Conservation (phyloP, 1,140 invertebrate genomes). For the Grapholita molesta region DNA sequence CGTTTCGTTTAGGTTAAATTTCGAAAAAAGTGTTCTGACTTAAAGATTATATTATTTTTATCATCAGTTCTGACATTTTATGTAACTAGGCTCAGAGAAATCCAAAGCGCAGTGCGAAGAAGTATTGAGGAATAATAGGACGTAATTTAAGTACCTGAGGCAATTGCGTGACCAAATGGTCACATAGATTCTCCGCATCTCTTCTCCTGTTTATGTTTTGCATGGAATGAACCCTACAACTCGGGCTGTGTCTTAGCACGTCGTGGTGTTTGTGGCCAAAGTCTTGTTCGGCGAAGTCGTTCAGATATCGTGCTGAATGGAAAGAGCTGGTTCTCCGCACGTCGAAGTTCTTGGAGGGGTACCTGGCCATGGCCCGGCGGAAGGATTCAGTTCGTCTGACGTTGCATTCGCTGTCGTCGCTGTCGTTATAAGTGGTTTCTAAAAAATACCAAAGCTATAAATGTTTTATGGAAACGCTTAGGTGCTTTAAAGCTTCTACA, state of each 20-base stretch:
- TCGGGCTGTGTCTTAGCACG: conserved; percentile 35
- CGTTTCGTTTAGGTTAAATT: too few species aligned
- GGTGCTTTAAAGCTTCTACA: too few species aligned
- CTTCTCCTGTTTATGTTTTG: conserved; percentile 62
- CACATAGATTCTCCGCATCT: conserved; percentile 59
- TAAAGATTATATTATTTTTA: too few species aligned
- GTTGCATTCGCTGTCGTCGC: conserved; percentile 70
- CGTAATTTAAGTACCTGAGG: conserved; percentile 57
- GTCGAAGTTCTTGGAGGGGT: conserved; percentile 57
- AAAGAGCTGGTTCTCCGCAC: conserved; percentile 63
- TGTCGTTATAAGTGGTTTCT: conserved; percentile 70
- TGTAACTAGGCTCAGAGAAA: too few species aligned
- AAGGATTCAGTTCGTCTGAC: conserved; percentile 64
- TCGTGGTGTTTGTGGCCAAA: conserved; percentile 35
- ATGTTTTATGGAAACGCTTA: too few species aligned
- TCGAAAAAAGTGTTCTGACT: too few species aligned
- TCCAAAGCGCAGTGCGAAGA: too few species aligned
- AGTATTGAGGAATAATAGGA: conserved; percentile 57
- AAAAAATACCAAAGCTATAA: conserved; percentile 12
- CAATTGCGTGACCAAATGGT: conserved; percentile 62
- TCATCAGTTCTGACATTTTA: background rate
- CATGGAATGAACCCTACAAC: conserved; percentile 61
- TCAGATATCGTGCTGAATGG: conserved; percentile 58
- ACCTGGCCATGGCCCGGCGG: conserved; percentile 52
- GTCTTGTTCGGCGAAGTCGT: conserved; percentile 47